Percentiles rank a stretch among this genome's conserved stretches.
Evolutionary conservation across 92 coral and sea anemone genomes (phyloP).

Genomic region (Meandrina meandrites): DNA sequence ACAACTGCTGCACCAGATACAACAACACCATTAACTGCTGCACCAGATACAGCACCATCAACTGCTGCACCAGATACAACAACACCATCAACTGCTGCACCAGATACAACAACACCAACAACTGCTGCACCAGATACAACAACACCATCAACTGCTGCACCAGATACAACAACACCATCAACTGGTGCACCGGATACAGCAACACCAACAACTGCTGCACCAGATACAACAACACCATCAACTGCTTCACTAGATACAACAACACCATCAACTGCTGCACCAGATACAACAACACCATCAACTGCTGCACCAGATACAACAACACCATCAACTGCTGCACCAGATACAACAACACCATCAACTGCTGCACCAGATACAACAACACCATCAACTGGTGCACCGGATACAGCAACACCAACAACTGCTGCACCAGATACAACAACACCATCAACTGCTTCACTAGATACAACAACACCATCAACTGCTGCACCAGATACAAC

Average conservation of each 20-base stretch:
- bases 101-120: not conserved
- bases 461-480: not conserved
- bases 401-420: not conserved
- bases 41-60: not conserved
- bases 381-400: not conserved
- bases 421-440: not conserved
- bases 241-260: not conserved
- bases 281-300: not conserved
- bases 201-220: not conserved
- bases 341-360: not conserved
- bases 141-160: not conserved
- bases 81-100: not conserved
- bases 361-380: not conserved
- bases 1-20: not conserved
- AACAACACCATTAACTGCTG: not conserved
- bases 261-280: not conserved
- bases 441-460: not conserved
- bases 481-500: not conserved
- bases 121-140: not conserved
- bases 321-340: not conserved
- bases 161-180: not conserved
- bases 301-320: not conserved
- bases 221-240: not conserved
- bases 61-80: not conserved
- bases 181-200: not conserved